A percentile compares a stretch with the other conserved stretches of the same genome.
Conservation (phyloP, 1,140 invertebrate genomes). For the Drosophila saltans region DNA sequence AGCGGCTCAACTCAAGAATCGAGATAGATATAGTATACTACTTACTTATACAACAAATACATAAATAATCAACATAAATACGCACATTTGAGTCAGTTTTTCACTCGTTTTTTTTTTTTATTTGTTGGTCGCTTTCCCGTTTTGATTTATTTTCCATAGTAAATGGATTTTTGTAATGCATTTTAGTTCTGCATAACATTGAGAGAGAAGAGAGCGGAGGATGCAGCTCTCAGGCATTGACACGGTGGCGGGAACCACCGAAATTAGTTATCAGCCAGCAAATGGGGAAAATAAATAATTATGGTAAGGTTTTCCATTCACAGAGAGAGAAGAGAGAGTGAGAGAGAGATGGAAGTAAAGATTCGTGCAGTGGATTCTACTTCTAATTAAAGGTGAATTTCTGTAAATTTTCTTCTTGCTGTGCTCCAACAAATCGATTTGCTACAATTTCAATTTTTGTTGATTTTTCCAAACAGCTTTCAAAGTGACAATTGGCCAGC, state of each 20-base stretch:
- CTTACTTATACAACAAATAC: conserved; percentile 23
- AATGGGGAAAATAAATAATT: conserved; percentile 75
- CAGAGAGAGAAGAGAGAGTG: neutral
- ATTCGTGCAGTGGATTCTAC: conserved; percentile 30
- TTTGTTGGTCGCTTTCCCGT: conserved; percentile 48
- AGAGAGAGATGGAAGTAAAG: neutral
- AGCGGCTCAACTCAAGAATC: conserved; percentile 22
- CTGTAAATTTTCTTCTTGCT: conserved; percentile 17
- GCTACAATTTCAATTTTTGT: conserved; percentile 79
- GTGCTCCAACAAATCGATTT: conserved; percentile 69
- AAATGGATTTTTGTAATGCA: conserved; percentile 79
- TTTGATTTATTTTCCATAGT: conserved; percentile 82
- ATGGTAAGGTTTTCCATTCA: conserved; percentile 39
- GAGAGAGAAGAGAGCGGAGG: neutral
- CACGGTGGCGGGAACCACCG: neutral
- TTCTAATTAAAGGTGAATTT: conserved; percentile 74
- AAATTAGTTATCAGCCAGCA: conserved; percentile 61
- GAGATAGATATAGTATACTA: conserved; percentile 9
- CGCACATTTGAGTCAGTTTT: conserved; percentile 46
- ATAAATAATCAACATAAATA: conserved; percentile 72
- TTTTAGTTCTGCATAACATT: conserved; percentile 71
- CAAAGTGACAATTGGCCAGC: conserved; percentile 72
- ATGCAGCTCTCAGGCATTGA: conserved; percentile 31
- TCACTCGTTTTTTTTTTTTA: conserved; percentile 17
- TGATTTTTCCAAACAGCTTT: conserved; percentile 54